A percentile compares a stretch with the other conserved stretches of the same genome.
phyloP scores from a whole-genome alignment of 2,113 vertebrate genomes.

The Oreamnos americanus region DNA sequence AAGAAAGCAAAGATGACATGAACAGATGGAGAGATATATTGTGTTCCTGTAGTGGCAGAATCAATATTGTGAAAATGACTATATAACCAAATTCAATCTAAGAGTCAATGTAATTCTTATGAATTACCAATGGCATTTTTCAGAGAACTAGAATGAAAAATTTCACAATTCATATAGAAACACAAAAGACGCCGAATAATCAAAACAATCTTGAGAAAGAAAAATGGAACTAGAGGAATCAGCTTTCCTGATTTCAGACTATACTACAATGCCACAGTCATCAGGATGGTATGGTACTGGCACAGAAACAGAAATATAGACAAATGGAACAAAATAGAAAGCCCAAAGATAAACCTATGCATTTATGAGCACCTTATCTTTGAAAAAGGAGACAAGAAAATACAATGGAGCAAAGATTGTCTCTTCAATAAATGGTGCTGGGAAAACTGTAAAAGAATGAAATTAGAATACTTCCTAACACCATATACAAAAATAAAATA shows the following conservation, averaged over 20 bases:
- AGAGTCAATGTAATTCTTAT: not conserved
- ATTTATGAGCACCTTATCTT: not conserved
- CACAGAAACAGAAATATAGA: not conserved
- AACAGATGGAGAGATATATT: not conserved
- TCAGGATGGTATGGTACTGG: not conserved
- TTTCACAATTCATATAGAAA: not conserved
- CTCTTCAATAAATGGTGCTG: not conserved
- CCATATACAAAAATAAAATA: not conserved
- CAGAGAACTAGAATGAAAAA: not conserved
- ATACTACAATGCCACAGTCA: not conserved
- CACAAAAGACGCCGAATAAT: accelerated
- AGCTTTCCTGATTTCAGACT: not conserved
- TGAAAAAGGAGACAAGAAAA: not conserved
- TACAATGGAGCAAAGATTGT: not conserved
- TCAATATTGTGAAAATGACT: not conserved
- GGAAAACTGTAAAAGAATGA: not conserved
- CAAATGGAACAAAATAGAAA: not conserved
- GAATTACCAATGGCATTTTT: not conserved
- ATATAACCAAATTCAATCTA: not conserved
- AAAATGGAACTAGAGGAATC: not conserved
- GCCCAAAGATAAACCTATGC: not conserved
- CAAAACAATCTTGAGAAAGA: not conserved
- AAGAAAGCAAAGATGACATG: not conserved
- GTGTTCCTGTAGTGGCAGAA: not conserved
- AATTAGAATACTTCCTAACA: not conserved